phyloP scores from a whole-genome alignment of 2,797 vertebrate species.

The Neosalanx taihuensis region DNA sequence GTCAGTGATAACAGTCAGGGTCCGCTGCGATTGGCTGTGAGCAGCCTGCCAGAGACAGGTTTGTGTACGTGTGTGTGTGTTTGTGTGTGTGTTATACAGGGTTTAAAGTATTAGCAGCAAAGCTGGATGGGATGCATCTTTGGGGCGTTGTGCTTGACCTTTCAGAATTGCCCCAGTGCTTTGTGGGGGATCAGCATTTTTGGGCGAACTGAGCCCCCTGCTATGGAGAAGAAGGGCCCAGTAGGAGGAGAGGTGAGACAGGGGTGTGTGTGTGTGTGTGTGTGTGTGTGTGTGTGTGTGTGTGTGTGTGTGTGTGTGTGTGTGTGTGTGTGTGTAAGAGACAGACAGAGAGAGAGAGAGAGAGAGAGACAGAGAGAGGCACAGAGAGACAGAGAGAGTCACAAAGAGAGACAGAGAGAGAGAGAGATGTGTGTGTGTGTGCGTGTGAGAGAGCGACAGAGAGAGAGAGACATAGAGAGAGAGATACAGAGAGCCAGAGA shows the following conservation, averaged over 20 bases:
- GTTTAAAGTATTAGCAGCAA: constrained; percentile 61
- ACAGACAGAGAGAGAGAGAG: no score
- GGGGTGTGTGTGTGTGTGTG: constrained; percentile 13
- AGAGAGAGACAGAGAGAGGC: no score
- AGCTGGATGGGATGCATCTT: constrained; percentile 59
- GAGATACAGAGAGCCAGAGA: constrained; percentile 6
- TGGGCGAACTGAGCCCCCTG: constrained; percentile 37
- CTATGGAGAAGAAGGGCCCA: constrained; percentile 42
- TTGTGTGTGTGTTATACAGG: constrained; percentile 34
- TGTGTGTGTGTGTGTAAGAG: no score
- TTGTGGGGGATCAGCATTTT: constrained; percentile 51
- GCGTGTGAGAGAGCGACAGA: background rate
- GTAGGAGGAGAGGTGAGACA: constrained; percentile 33
- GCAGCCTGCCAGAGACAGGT: constrained; percentile 48
- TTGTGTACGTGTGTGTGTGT: constrained; percentile 29
- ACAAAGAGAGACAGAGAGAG: no score
- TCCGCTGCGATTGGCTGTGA: constrained; percentile 51
- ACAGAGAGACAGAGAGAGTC: no score
- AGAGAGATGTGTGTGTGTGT: no score
- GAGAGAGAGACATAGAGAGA: background rate
- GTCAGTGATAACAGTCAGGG: constrained; percentile 60
- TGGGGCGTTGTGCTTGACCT: constrained; percentile 59
- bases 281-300: no score
- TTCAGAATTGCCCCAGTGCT: constrained; percentile 45
- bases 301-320: no score